phyloP scores from a whole-genome alignment of 2,888 invertebrate species.

The Eulithis testata region DNA sequence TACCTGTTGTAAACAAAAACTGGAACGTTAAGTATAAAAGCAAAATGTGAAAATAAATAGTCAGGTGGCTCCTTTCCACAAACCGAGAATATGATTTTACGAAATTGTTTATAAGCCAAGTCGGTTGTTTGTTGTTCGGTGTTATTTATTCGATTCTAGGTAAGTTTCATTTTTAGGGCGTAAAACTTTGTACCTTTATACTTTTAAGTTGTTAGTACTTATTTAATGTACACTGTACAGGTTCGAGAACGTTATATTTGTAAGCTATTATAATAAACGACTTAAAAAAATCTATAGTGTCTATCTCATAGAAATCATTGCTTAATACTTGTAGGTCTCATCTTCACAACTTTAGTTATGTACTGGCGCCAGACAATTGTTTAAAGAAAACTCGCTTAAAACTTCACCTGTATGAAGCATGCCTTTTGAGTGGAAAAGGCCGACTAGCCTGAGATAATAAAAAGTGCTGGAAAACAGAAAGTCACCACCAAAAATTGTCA shows the following conservation, averaged over 20 bases:
- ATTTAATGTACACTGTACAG: constrained; percentile 8
- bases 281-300: not conserved
- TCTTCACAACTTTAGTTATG: too few relatives aligned
- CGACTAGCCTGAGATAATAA: not conserved
- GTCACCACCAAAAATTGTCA: not conserved
- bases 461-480: not conserved
- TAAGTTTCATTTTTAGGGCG: constrained; percentile 20
- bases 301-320: not conserved
- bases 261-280: constrained; percentile 8
- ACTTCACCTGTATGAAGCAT: too few relatives aligned
- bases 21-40: not conserved
- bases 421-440: not conserved
- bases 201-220: constrained; percentile 10
- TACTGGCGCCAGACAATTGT: too few relatives aligned
- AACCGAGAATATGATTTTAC: constrained; percentile 15
- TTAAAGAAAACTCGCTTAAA: too few relatives aligned
- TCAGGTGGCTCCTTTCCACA: constrained; percentile 18
- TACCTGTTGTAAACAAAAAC: constrained; percentile 5
- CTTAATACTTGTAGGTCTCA: too few relatives aligned
- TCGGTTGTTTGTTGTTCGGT: constrained; percentile 5
- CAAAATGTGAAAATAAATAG: constrained; percentile 7
- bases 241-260: constrained; percentile 9
- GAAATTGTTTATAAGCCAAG: constrained; percentile 29
- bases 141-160: constrained; percentile 28
- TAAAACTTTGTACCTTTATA: constrained; percentile 15